Conservation (phyloP, 2,888 invertebrate genomes). For the Apamea sordens region DNA sequence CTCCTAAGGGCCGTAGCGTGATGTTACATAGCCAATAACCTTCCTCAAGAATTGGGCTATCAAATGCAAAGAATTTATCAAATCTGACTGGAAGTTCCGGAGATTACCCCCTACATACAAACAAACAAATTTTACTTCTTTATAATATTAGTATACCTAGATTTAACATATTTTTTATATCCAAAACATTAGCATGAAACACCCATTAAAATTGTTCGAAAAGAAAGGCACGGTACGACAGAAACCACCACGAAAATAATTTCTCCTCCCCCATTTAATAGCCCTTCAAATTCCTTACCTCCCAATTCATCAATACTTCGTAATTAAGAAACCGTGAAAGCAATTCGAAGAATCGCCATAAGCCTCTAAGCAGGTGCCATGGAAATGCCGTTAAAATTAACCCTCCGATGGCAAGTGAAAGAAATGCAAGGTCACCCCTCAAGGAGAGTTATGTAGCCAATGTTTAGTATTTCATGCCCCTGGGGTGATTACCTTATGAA, state of each 20-base stretch:
- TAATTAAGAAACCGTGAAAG: conserved; percentile 37
- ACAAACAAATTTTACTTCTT: too few relatives aligned
- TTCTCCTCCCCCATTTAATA: not conserved
- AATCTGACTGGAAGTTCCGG: too few relatives aligned
- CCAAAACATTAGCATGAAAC: not conserved
- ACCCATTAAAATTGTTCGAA: not conserved
- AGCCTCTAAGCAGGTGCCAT: conserved; percentile 16
- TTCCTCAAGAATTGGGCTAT: too few relatives aligned
- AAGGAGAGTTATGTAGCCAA: conserved; percentile 18
- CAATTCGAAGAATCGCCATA: conserved; percentile 34
- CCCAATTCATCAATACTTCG: conserved; percentile 24
- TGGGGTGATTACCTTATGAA: conserved; percentile 30
- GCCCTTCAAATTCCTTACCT: conserved; percentile 12
- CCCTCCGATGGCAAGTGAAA: conserved; percentile 44
- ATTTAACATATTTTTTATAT: not conserved
- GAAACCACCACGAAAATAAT: not conserved
- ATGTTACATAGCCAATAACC: too few relatives aligned
- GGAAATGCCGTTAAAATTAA: conserved; percentile 53
- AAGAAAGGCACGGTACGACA: not conserved
- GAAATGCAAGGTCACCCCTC: conserved; percentile 46
- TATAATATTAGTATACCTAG: too few relatives aligned
- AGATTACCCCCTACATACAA: too few relatives aligned
- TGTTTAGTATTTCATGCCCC: conserved; percentile 25
- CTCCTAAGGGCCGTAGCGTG: too few relatives aligned
- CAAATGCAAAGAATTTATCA: too few relatives aligned